Evolutionary conservation across 2,888 invertebrate species (phyloP).

Genomic region (Nemurella pictetii): DNA sequence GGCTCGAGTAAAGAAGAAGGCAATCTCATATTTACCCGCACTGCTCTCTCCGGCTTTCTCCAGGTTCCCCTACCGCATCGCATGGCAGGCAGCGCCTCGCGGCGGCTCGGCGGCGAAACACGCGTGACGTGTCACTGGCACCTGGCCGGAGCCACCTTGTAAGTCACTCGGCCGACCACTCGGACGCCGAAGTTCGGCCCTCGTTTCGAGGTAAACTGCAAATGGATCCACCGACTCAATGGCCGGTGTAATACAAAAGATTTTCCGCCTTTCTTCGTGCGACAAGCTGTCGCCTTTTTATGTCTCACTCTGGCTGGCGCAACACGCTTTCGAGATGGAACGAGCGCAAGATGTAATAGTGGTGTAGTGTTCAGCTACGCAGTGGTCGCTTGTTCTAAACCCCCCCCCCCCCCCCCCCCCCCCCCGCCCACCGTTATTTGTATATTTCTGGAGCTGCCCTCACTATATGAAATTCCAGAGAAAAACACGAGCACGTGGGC

Average conservation of each 20-base stretch:
- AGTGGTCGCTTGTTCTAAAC: too few species aligned
- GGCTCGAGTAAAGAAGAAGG: background rate
- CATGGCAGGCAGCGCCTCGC: constrained; percentile 10
- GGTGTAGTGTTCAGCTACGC: too few species aligned
- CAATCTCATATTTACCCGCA: background rate
- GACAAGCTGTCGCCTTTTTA: background rate
- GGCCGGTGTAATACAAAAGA: background rate
- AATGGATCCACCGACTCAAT: background rate
- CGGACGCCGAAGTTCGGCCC: background rate
- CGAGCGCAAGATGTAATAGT: too few species aligned
- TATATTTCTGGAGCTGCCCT: too few species aligned
- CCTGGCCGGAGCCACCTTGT: constrained; percentile 33
- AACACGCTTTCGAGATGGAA: too few species aligned
- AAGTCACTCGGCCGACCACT: constrained; percentile 32
- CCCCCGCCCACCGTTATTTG: too few species aligned
- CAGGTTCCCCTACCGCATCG: background rate
- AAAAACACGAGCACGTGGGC: too few species aligned
- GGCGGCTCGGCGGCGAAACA: constrained; percentile 25
- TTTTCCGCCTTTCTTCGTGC: background rate
- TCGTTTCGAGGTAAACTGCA: background rate
- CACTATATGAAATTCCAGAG: too few species aligned
- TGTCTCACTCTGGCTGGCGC: background rate
- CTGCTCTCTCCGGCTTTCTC: background rate
- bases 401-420: too few species aligned
- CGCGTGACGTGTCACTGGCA: constrained; percentile 35